Conservation (phyloP, 2,113 vertebrate genomes). For the Bothrops jararaca region DNA sequence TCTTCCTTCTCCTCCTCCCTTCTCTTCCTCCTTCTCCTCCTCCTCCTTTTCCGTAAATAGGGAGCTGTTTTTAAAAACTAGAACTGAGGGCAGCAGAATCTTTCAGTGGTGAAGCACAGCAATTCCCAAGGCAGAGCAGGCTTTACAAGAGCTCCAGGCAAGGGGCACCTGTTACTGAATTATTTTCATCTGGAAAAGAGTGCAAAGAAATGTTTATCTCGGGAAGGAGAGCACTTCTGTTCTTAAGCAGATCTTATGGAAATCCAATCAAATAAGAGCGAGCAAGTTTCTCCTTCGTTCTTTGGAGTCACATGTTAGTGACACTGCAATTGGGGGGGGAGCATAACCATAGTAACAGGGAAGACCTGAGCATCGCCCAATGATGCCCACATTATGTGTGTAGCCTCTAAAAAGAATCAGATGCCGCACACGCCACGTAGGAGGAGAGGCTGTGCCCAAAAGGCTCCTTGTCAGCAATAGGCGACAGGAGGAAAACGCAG, state of each 20-base stretch:
- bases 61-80: background rate
- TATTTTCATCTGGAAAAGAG: conserved; percentile 27
- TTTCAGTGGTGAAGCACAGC: background rate
- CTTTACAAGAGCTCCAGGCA: conserved; percentile 41
- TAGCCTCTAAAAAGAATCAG: background rate
- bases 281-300: conserved; percentile 37
- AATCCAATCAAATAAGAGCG: conserved; percentile 4
- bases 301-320: conserved; percentile 1
- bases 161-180: conserved; percentile 64
- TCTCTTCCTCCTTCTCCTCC: too few relatives aligned
- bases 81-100: background rate
- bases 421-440: background rate
- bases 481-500: background rate
- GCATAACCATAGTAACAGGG: background rate
- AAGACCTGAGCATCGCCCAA: background rate
- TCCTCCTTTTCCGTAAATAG: background rate
- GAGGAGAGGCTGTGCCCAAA: background rate
- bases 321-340: background rate
- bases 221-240: conserved; percentile 13
- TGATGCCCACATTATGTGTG: background rate
- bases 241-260: conserved; percentile 43
- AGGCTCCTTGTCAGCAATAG: background rate
- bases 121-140: conserved; percentile 21
- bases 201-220: conserved; percentile 38
- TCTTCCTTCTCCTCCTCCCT: background rate